A percentile compares a stretch with the other conserved stretches of the same genome.
These are phyloP conservation scores for Galeopterus variegatus DNA, from an alignment of 2,113 vertebrate genomes.

Conservation along the genomic window DNA sequence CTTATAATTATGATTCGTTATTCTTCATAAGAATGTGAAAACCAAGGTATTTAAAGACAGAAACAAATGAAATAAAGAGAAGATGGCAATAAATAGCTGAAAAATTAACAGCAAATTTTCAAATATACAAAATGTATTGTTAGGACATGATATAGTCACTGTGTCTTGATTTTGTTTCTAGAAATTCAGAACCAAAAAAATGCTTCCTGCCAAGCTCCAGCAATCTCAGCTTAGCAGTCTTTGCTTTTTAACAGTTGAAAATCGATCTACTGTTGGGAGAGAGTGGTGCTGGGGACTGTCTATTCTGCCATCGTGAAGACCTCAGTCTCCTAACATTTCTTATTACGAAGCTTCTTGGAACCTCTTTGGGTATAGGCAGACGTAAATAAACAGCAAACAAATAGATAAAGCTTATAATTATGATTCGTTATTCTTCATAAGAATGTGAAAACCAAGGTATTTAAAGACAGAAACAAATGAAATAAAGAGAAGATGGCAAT, in stretches of 20 bases:
- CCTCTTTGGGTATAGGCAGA: neutral
- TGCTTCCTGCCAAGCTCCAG: no score
- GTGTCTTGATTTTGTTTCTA: neutral
- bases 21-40: neutral
- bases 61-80: neutral
- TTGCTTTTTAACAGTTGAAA: no score
- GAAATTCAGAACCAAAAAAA: neutral
- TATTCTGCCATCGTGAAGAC: no score
- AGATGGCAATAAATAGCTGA: neutral
- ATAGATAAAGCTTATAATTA: neutral
- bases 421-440: neutral
- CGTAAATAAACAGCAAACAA: slow-evolving; percentile 24
- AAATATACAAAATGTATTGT: neutral
- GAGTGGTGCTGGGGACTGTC: no score
- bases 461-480: neutral
- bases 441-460: neutral
- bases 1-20: neutral
- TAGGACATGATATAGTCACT: neutral
- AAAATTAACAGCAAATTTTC: neutral
- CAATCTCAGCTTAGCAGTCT: no score
- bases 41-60: neutral
- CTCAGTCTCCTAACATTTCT: neutral
- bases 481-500: neutral
- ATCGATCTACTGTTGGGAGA: no score
- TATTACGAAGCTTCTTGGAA: slow-evolving; percentile 28